Base-by-base conservation (phyloP, 2,797 vertebrate genomes). In the Decapterus maruadsi region DNA sequence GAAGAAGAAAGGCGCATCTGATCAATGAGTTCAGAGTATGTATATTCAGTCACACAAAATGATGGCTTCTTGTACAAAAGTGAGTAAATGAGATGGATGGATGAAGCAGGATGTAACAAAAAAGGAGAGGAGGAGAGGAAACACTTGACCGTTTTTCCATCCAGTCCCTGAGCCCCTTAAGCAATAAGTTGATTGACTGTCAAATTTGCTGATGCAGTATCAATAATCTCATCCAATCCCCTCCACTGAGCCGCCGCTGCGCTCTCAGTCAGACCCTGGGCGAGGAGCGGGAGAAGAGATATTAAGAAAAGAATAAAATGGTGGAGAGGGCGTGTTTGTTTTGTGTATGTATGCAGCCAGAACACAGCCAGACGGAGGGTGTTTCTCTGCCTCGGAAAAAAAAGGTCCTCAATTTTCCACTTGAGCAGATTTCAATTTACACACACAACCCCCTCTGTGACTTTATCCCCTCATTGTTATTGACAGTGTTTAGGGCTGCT, bases 141-240 rank as follows among this genome's bases (percentile, higher is more conserved):
- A 85, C 34, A 36, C 34, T 36, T 16, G 81, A 84, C 78, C 73
- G 82, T 92, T 88, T 88, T 88, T 78, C 81, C 82, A 83, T 76
- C 81, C 68, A 70, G 78, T 83, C 83, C 81, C 76, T 14, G 6
- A 64, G 83, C 82, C 85, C 82, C 85, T 92, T 20, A 81, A 89
- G 87, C 87, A 86, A 90, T 89, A 81, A 88, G 79, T 88, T 93
- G 91, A 94, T 94, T 93, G 92, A 89, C 86, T 86, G 85, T 91
- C 91, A 88, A 68, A 89, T 91, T 80, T 79, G 70, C 53, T 60
- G 80, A 40, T 72, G 93, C 94, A 95, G 94, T 94, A 94, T 93
- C 85, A 75, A 89, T 92, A 90, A 93, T 93, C 90, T 91, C 78
- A 79, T 73, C 78, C 81, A 31, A 81, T 78, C 82, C 82, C 75